Evolutionary conservation across 2,888 invertebrate species (phyloP).

Genomic region (Hypsopygia costalis): DNA sequence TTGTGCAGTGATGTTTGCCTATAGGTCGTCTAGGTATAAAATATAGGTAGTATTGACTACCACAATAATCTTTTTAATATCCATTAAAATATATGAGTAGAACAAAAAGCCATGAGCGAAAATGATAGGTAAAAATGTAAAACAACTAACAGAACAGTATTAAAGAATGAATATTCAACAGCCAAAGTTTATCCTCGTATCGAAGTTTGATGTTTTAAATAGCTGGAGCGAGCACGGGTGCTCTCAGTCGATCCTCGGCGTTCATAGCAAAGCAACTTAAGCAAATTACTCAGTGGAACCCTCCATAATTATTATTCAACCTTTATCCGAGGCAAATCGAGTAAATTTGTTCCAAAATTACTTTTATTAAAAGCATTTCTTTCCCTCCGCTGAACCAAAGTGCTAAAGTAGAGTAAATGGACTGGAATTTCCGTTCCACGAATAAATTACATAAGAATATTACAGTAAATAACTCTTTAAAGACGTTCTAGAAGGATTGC

Average conservation of each 20-base stretch:
- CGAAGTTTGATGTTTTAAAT: slow-evolving; percentile 42
- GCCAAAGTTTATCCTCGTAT: slow-evolving; percentile 23
- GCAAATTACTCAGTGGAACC: slow-evolving; percentile 47
- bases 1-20: no score
- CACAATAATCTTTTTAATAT: no score
- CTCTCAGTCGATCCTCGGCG: slow-evolving; percentile 19
- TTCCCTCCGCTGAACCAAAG: slow-evolving; percentile 63
- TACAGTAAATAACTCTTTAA: slow-evolving; percentile 53
- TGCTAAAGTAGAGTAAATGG: slow-evolving; percentile 73
- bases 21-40: no score
- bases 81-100: no score
- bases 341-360: slow-evolving; percentile 71
- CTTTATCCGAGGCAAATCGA: slow-evolving; percentile 65
- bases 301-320: slow-evolving; percentile 68
- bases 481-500: slow-evolving; percentile 30
- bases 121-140: slow-evolving; percentile 11
- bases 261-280: slow-evolving; percentile 48
- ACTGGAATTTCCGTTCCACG: slow-evolving; percentile 66
- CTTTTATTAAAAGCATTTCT: slow-evolving; percentile 76
- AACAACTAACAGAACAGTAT: slow-evolving; percentile 32
- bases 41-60: no score
- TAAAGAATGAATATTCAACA: slow-evolving; percentile 43
- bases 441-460: slow-evolving; percentile 66
- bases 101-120: no score
- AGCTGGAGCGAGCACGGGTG: slow-evolving; percentile 23